Evolutionary conservation across 2,888 invertebrate genomes (phyloP).

Genomic region (Meiosimyza decipiens): DNA sequence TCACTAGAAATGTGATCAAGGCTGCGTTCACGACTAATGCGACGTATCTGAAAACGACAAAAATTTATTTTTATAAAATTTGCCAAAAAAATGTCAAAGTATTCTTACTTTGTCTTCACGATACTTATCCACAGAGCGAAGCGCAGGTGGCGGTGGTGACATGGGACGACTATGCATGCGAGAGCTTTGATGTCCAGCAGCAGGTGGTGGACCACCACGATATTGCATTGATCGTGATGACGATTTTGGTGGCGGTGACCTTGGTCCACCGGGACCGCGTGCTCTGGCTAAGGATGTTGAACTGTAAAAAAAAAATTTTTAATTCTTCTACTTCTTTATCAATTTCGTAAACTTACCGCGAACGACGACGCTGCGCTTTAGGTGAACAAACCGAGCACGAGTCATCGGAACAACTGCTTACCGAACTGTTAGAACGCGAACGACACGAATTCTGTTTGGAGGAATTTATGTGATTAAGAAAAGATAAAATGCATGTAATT

Average conservation of each 20-base stretch:
- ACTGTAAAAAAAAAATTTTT: slow-evolving; percentile 65
- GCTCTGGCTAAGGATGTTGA: slow-evolving; percentile 72
- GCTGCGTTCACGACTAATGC: slow-evolving; percentile 55
- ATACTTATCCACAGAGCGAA: slow-evolving; percentile 59
- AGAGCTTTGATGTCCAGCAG: slow-evolving; percentile 52
- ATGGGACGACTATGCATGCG: slow-evolving; percentile 61
- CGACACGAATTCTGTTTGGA: slow-evolving; percentile 66
- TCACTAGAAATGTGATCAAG: slow-evolving; percentile 54
- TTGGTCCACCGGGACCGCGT: slow-evolving; percentile 61
- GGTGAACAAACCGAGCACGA: slow-evolving; percentile 87
- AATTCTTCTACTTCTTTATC: not conserved
- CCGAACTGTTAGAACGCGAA: slow-evolving; percentile 79
- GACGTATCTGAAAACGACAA: slow-evolving; percentile 26
- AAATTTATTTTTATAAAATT: slow-evolving; percentile 5
- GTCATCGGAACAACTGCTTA: slow-evolving; percentile 85
- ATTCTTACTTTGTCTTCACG: slow-evolving; percentile 58
- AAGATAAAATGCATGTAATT: not conserved
- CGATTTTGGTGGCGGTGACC: slow-evolving; percentile 63
- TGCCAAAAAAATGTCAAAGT: not conserved
- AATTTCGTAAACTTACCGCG: slow-evolving; percentile 56
- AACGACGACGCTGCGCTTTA: slow-evolving; percentile 66
- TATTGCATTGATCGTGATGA: slow-evolving; percentile 58
- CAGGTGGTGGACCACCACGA: slow-evolving; percentile 53
- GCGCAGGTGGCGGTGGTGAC: slow-evolving; percentile 56
- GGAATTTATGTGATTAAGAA: slow-evolving; percentile 16